Percentiles rank a stretch among this genome's conserved stretches.
These are phyloP conservation scores for Molossus alvarezi DNA, from an alignment of 2,797 vertebrate species.

Conservation along the genomic window DNA sequence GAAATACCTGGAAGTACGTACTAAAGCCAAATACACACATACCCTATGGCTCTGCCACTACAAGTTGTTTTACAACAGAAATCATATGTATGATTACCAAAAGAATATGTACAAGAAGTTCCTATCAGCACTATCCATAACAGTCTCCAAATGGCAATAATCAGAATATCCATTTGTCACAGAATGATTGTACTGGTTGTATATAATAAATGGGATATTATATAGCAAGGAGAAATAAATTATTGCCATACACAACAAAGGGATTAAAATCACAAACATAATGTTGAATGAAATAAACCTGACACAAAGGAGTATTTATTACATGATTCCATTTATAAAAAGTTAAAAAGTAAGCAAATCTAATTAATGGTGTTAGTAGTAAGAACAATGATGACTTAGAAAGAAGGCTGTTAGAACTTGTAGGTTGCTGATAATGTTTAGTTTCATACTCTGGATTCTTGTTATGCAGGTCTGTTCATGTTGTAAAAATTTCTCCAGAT, in stretches of 20 bases:
- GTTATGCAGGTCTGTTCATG: not conserved
- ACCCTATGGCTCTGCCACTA: not conserved
- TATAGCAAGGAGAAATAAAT: not conserved
- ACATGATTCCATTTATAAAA: not conserved
- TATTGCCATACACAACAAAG: not conserved
- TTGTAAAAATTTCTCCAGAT: not conserved
- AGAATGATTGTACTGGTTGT: not conserved
- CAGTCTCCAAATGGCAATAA: not conserved
- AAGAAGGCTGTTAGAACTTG: not conserved
- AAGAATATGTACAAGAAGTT: not conserved
- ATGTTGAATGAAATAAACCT: not conserved
- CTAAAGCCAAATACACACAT: not conserved
- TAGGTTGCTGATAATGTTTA: not conserved
- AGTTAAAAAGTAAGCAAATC: not conserved
- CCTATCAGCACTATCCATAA: not conserved
- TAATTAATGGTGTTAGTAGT: not conserved
- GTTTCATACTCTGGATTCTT: constrained; percentile 39
- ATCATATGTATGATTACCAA: not conserved
- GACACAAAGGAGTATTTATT: not conserved
- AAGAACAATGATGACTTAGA: not conserved
- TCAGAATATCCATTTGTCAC: not conserved
- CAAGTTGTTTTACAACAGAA: not conserved
- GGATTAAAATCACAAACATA: not conserved
- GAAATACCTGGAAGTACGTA: not conserved
- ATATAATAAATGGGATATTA: not conserved